Evolutionary conservation across 2,888 invertebrate genomes (phyloP).

Genomic region (Bellardia bayeri): DNA sequence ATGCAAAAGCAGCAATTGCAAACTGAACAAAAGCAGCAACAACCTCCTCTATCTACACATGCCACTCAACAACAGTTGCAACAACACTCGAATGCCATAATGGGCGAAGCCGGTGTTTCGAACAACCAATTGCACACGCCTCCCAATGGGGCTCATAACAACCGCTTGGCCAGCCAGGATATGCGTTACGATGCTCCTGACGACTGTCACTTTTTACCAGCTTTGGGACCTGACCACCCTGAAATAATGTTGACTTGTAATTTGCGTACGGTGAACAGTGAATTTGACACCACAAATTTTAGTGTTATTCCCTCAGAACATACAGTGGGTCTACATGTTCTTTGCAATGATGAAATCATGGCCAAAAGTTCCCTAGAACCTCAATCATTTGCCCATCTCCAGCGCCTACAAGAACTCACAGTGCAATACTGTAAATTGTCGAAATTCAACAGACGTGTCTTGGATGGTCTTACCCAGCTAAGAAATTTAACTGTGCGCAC

Average conservation of each 20-base stretch:
- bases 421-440: conserved; percentile 94
- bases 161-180: conserved; percentile 66
- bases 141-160: conserved; percentile 64
- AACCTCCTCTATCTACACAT: conserved; percentile 69
- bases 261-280: conserved; percentile 93
- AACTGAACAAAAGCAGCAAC: conserved; percentile 58
- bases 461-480: conserved; percentile 92
- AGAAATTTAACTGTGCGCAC: conserved; percentile 94
- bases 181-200: conserved; percentile 91
- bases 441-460: conserved; percentile 91
- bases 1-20: conserved; percentile 71
- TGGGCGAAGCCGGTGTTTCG: conserved; percentile 81
- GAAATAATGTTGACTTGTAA: conserved; percentile 92
- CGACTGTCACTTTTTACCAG: conserved; percentile 87
- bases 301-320: conserved; percentile 93
- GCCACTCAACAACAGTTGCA: conserved; percentile 76
- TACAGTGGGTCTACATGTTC: conserved; percentile 91
- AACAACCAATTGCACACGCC: conserved; percentile 78
- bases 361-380: conserved; percentile 91
- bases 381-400: conserved; percentile 91
- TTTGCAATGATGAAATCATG: conserved; percentile 92
- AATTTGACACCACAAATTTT: conserved; percentile 94
- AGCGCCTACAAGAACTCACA: conserved; percentile 91
- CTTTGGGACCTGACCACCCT: conserved; percentile 84
- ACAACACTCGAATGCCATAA: conserved; percentile 81